A percentile compares a stretch with the other conserved stretches of the same genome.
Conservation (phyloP, 2,888 invertebrate species). For the Nycteola revayana region DNA sequence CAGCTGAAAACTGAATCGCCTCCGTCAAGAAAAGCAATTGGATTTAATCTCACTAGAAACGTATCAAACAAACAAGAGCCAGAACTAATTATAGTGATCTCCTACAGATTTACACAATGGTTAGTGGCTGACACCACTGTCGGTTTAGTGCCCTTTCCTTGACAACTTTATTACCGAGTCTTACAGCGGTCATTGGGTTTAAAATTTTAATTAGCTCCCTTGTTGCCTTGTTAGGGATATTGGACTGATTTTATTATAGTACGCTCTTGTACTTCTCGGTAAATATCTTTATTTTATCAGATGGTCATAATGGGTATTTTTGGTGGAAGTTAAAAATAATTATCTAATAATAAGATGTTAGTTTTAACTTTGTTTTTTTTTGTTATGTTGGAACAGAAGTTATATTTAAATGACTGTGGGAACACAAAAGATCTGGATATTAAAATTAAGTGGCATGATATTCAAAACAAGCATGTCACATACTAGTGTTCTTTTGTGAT, state of each 20-base stretch:
- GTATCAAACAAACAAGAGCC: conserved; percentile 2
- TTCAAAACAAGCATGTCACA: too few relatives aligned
- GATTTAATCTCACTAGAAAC: too few relatives aligned
- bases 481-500: too few relatives aligned
- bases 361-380: too few relatives aligned
- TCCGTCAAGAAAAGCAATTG: background rate
- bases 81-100: conserved; percentile 23
- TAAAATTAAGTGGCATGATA: too few relatives aligned
- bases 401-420: too few relatives aligned
- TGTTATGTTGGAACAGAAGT: too few relatives aligned
- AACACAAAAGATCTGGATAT: too few relatives aligned
- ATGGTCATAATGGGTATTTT: conserved; percentile 22
- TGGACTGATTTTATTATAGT: conserved; percentile 54
- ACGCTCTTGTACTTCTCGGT: conserved; percentile 41
- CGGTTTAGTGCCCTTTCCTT: conserved; percentile 48
- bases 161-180: conserved; percentile 59
- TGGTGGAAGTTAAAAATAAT: too few relatives aligned
- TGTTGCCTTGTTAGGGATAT: conserved; percentile 63
- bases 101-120: conserved; percentile 32
- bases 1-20: too few relatives aligned
- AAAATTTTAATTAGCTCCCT: conserved; percentile 66
- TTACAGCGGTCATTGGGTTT: conserved; percentile 53
- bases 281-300: conserved; percentile 39
- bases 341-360: too few relatives aligned
- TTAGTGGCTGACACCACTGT: conserved; percentile 35